These are phyloP conservation scores for Melipona quadrifasciata DNA, from an alignment of 1,140 invertebrate genomes.

Conservation along the genomic window DNA sequence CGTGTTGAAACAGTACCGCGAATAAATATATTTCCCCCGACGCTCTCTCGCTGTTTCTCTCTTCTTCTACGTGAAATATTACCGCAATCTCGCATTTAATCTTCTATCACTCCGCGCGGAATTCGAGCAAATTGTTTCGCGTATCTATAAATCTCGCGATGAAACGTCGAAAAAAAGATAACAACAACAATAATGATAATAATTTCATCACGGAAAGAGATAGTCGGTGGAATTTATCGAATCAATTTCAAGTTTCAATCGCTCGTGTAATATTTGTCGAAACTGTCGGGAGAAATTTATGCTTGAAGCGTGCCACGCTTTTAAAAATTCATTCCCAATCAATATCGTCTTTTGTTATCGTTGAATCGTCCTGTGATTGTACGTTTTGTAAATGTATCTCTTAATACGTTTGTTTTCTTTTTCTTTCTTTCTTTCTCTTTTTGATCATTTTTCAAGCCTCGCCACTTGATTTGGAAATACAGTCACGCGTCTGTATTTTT, in stretches of 20 bases:
- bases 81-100: not conserved
- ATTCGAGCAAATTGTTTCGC: not conserved
- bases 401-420: not conserved
- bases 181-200: not conserved
- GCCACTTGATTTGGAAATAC: too few species aligned
- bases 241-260: not conserved
- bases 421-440: too few species aligned
- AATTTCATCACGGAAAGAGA: not conserved
- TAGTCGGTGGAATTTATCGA: not conserved
- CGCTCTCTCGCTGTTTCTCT: not conserved
- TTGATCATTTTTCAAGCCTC: too few species aligned
- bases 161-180: not conserved
- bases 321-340: not conserved
- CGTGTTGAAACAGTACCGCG: not conserved
- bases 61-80: not conserved
- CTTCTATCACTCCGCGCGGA: not conserved
- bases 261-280: not conserved
- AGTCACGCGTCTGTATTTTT: too few species aligned
- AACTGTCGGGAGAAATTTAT: not conserved
- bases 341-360: not conserved
- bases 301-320: not conserved
- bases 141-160: not conserved
- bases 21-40: conserved; percentile 16
- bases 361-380: not conserved
- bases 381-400: not conserved